A percentile compares a stretch with the other conserved stretches of the same genome.
These are phyloP conservation scores for Hyles vespertilio DNA, from an alignment of 1,140 invertebrate genomes.

Conservation along the genomic window DNA sequence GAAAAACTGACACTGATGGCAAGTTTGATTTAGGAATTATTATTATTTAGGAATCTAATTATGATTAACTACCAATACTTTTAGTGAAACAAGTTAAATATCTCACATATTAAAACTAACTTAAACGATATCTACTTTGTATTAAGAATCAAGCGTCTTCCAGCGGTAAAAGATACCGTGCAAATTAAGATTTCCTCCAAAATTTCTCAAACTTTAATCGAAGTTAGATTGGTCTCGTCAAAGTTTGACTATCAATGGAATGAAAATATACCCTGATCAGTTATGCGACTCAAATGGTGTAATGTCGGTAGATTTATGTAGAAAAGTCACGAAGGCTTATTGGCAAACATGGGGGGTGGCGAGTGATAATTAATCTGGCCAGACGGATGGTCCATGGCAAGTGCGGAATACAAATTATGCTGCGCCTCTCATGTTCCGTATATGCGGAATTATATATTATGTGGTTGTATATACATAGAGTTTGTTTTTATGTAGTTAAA, in stretches of 20 bases:
- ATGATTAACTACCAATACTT: too few relatives aligned
- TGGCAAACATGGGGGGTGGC: conserved; percentile 65
- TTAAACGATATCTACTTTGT: too few relatives aligned
- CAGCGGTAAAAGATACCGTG: neutral
- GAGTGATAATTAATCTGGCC: conserved; percentile 69
- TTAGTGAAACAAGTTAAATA: too few relatives aligned
- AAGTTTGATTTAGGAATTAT: too few relatives aligned
- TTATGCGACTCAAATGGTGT: conserved; percentile 22
- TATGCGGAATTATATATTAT: neutral
- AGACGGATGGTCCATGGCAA: conserved; percentile 46
- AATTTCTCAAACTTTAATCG: conserved; percentile 12
- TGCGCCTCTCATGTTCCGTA: conserved; percentile 1
- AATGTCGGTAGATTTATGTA: conserved; percentile 41
- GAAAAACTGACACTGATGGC: too few relatives aligned
- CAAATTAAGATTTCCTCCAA: conserved; percentile 11
- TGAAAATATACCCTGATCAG: neutral
- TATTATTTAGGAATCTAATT: too few relatives aligned
- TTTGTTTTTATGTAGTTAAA: too few relatives aligned
- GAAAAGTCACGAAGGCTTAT: conserved; percentile 57
- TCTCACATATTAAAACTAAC: too few relatives aligned
- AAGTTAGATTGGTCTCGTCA: conserved; percentile 17
- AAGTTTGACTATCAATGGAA: neutral
- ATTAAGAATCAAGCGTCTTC: too few relatives aligned
- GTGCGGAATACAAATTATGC: conserved; percentile 61
- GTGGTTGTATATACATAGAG: too few relatives aligned